These are phyloP conservation scores for Echinops telfairi DNA, from an alignment of 2,113 vertebrate species.

Conservation along the genomic window DNA sequence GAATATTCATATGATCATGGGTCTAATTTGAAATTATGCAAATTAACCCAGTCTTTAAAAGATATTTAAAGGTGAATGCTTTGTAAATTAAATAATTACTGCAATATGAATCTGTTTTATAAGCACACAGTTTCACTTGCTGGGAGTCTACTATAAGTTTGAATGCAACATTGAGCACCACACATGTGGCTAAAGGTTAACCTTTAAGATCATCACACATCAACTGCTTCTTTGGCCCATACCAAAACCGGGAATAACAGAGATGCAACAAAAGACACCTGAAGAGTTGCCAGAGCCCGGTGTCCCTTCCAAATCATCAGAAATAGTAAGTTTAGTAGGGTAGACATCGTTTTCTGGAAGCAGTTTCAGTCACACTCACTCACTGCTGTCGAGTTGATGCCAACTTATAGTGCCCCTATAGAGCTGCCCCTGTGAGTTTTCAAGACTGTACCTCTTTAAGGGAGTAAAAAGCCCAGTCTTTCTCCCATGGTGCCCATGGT, in stretches of 20 bases:
- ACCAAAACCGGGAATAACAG: background rate
- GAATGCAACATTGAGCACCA: background rate
- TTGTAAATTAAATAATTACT: slow-evolving; percentile 42
- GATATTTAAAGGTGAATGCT: slow-evolving; percentile 58
- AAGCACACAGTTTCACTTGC: background rate
- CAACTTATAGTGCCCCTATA: too few relatives aligned
- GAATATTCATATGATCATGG: slow-evolving; percentile 24
- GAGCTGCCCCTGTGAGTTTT: too few relatives aligned
- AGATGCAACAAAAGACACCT: background rate
- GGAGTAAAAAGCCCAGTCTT: too few relatives aligned
- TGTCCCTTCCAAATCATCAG: background rate
- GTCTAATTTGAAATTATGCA: slow-evolving; percentile 31
- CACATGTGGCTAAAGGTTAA: background rate
- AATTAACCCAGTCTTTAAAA: slow-evolving; percentile 52
- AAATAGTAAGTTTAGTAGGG: background rate
- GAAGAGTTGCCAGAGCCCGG: background rate
- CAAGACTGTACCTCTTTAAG: too few relatives aligned
- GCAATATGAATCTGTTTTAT: background rate
- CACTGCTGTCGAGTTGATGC: too few relatives aligned
- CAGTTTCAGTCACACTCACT: background rate
- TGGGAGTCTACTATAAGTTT: background rate
- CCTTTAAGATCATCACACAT: background rate
- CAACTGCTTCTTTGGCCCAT: background rate
- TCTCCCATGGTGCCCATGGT: too few relatives aligned
- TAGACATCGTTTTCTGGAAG: background rate